Conservation (phyloP, 2,113 vertebrate genomes). For the Xiphorhynchus elegans region DNA sequence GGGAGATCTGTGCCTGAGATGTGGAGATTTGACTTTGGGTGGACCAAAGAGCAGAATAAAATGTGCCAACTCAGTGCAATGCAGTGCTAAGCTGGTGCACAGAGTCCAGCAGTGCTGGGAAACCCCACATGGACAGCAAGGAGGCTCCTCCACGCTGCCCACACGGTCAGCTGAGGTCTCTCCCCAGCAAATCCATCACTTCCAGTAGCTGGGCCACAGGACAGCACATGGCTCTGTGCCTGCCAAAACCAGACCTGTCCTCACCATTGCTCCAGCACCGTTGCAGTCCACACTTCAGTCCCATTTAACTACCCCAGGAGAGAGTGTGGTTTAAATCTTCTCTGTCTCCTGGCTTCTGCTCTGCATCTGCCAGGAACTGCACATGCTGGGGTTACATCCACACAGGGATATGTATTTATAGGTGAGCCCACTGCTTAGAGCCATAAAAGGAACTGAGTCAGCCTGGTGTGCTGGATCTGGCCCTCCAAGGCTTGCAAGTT, state of each 20-base stretch:
- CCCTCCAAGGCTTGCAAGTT: constrained; percentile 28
- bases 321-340: not conserved
- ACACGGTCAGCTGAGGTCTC: not conserved
- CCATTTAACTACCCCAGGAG: not conserved
- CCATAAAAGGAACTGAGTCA: constrained; percentile 63
- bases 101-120: not conserved
- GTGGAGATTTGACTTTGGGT: not conserved
- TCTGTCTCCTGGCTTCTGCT: constrained; percentile 48
- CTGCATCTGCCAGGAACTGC: constrained; percentile 56
- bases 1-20: not conserved
- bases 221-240: not conserved
- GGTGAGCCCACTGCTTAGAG: constrained; percentile 33
- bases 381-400: constrained; percentile 42
- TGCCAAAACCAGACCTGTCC: constrained; percentile 22
- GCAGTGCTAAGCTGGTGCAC: accelerated
- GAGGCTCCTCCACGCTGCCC: not conserved
- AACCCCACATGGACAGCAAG: accelerated
- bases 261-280: not conserved
- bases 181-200: constrained; percentile 6
- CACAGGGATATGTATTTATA: constrained; percentile 5
- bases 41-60: not conserved
- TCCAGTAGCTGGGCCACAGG: not conserved
- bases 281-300: not conserved
- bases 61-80: accelerated
- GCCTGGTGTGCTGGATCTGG: not conserved